Evolutionary conservation across 2,888 invertebrate species (phyloP), one percentile per base, ranked within the genome.

Genomic region (Heliconius erato): DNA sequence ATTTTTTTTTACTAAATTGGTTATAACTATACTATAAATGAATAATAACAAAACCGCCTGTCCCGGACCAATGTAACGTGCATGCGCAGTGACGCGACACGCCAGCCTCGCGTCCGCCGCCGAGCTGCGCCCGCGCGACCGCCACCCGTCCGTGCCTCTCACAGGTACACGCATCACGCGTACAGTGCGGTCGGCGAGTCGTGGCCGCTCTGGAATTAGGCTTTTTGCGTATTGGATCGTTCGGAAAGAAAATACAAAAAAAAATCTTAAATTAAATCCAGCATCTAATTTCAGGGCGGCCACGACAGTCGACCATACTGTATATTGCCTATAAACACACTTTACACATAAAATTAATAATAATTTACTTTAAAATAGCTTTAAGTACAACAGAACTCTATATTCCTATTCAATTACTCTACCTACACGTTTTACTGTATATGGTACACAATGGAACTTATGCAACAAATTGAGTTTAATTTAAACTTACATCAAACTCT

Each of bases 61-160:
- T 78, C 81, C 77, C 84, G 81, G 67, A 76, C 79, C 59, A 83
- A 86, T 88, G 88, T 87, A 87, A 88, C 87, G 86, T 89, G 95
- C 94, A 94, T 94, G 95, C 93, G 93, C 95, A 94, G 95, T 94
- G 95, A 91, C 91, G 91, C 93, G 95, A 87, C 95, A 94, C 93
- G 92, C 94, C 88, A 95, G 95, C 91, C 92, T 94, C 86, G 92
- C 94, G 86, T 90, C 93, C 85, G 91, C 93, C 85, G 89, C 89
- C 86, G 94, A 95, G 91, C 90, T 93, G 89, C 87, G 89, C 86
- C 90, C 91, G 87, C 91, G 91, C 85, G 89, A 92, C 71, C 91
- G 90, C 84, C 86, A 88, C 89, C 88, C 87, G 88, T 86, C 91
- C 86, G 85, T 90, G 86, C 90, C 92, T 86, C 89, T 91, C 86